Percentiles rank a stretch among this genome's conserved stretches.
Evolutionary conservation across 2,888 invertebrate species (phyloP).

Genomic region (Caenorhabditis uteleia): DNA sequence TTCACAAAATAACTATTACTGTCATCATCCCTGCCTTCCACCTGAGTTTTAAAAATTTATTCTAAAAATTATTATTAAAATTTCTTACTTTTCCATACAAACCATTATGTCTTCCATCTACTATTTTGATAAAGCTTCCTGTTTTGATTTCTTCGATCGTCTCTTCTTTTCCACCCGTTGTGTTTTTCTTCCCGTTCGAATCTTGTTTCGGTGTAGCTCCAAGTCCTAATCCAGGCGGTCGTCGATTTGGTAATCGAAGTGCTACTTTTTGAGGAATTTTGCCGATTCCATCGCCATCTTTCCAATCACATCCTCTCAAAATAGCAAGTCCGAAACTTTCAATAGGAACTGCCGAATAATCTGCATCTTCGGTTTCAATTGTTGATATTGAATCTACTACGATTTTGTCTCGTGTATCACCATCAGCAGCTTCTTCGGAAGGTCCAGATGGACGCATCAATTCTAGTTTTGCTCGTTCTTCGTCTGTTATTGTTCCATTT

Average conservation of each 20-base stretch:
- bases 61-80: slow-evolving; percentile 13
- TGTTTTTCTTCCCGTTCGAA: slow-evolving; percentile 25
- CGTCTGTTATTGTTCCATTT: slow-evolving; percentile 53
- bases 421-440: slow-evolving; percentile 7
- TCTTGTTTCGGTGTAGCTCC: slow-evolving; percentile 80
- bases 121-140: slow-evolving; percentile 38
- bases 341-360: slow-evolving; percentile 75
- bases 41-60: too few species aligned
- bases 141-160: slow-evolving; percentile 30
- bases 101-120: slow-evolving; percentile 43
- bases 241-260: slow-evolving; percentile 77
- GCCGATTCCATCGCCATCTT: slow-evolving; percentile 70
- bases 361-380: slow-evolving; percentile 48
- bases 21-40: slow-evolving; percentile 84
- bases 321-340: slow-evolving; percentile 88
- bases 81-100: slow-evolving; percentile 45
- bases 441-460: slow-evolving; percentile 34
- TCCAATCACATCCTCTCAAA: slow-evolving; percentile 87
- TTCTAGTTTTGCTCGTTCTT: slow-evolving; percentile 47
- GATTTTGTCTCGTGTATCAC: slow-evolving; percentile 3
- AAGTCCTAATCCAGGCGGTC: slow-evolving; percentile 91
- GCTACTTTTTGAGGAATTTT: slow-evolving; percentile 67
- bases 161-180: slow-evolving; percentile 13
- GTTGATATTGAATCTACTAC: slow-evolving; percentile 13
- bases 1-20: slow-evolving; percentile 78